Evolutionary conservation across 2,888 invertebrate species (phyloP), one percentile per base, ranked within the genome.

Genomic region (Mesopsocus fuscifrons): DNA sequence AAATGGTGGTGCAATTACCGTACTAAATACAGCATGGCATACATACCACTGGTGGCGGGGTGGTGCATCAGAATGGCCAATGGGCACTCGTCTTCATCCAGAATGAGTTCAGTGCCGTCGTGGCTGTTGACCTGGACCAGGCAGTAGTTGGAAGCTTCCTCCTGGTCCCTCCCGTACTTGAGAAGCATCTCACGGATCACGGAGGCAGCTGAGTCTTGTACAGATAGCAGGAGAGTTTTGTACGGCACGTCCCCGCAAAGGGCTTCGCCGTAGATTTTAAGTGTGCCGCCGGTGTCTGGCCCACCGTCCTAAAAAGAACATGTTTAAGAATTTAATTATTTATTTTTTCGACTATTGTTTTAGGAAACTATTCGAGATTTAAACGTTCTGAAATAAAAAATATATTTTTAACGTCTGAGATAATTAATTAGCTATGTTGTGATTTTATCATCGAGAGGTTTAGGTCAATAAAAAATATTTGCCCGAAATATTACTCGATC

Each of bases 81-180:
- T 34, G 97, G 97, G 62, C 95, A 95, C 63, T 98, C 97, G 62
- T 94, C 89, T 59, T 95, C 94, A 60, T 94, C 91, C 51, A 98
- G 68, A 52, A 95, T 82, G 61, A 91, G 87, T 62, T 97, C 94
- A 15, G 80, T 74, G 55, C 77, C 77, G 52, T 73, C 69, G 47
- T 57, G 58, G 31, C 63, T 60, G 45, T 62, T 66, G 47, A 92
- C 94, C 80, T 97, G 94, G 43, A 95, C 84, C 44, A 98, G 74
- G 60, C 94, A 94, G 69, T 83, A 98, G 54, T 87, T 81, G 49
- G 75, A 71, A 1, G 92, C 85, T 59, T 94, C 89, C 53, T 83
- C 82, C 55, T 83, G 79, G 48, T 83, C 80, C 54, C 95, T 68
- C 26, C 92, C 94, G 62, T 98, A 98, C 66, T 98, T 98, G 55